Evolutionary conservation across 1,140 invertebrate species (phyloP).

Genomic region (Delia radicum): DNA sequence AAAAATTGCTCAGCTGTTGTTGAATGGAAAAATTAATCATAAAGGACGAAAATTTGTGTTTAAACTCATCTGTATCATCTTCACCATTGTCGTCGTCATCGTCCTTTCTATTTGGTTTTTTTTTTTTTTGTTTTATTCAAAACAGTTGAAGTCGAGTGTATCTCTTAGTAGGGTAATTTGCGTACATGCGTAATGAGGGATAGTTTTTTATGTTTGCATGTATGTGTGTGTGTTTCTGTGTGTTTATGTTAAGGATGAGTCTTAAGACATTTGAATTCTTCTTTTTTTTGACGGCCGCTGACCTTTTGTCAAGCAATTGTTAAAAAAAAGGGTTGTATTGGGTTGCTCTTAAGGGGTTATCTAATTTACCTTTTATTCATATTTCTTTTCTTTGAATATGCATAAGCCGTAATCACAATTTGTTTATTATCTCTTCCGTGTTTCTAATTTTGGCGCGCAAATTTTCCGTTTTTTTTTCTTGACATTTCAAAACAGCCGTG

Average conservation of each 20-base stretch:
- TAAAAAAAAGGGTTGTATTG: background rate
- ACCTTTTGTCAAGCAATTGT: background rate
- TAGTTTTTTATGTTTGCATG: background rate
- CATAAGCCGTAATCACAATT: background rate
- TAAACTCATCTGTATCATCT: background rate
- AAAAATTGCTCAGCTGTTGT: background rate
- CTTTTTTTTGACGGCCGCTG: background rate
- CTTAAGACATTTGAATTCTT: too few relatives aligned
- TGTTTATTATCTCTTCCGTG: background rate
- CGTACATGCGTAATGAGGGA: conserved; percentile 16
- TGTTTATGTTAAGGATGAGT: background rate
- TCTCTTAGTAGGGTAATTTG: background rate
- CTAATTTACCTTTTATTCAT: background rate
- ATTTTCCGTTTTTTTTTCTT: background rate
- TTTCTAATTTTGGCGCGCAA: conserved; percentile 6
- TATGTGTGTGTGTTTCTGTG: background rate
- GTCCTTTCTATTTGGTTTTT: background rate
- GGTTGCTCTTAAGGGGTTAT: too few relatives aligned
- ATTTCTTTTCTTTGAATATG: background rate
- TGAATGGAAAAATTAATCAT: background rate
- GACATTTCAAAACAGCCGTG: background rate
- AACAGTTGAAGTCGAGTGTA: background rate
- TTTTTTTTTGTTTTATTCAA: background rate
- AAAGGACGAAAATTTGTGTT: too few relatives aligned
- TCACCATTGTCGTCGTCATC: too few relatives aligned